These are phyloP conservation scores for Riptortus pedestris DNA, from an alignment of 1,140 invertebrate genomes.

Conservation along the genomic window DNA sequence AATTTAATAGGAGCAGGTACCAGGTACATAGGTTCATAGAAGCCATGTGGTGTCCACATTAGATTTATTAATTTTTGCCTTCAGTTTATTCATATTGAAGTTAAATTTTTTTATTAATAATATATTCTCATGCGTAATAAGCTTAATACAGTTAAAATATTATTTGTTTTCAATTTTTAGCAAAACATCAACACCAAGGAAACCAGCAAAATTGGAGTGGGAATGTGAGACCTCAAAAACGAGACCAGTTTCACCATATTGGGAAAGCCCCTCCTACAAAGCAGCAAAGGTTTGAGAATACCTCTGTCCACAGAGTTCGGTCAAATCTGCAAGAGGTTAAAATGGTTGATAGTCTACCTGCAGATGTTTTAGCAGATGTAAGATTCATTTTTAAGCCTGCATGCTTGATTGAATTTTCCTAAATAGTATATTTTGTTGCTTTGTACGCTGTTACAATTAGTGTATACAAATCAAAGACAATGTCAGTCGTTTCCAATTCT, in stretches of 20 bases:
- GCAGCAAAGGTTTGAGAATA: neutral
- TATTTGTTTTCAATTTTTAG: neutral
- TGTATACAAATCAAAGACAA: too few species aligned
- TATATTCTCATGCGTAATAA: too few species aligned
- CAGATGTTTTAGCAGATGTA: neutral
- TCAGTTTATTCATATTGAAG: too few species aligned
- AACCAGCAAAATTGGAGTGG: neutral
- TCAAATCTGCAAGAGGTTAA: neutral
- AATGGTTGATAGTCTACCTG: constrained; percentile 5
- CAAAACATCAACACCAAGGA: neutral
- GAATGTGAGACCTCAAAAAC: constrained; percentile 1
- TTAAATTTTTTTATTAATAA: too few species aligned
- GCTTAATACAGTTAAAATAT: too few species aligned
- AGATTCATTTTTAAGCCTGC: neutral
- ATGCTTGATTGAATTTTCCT: neutral
- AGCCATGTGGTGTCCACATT: too few species aligned
- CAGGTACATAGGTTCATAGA: too few species aligned
- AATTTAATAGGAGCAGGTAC: too few species aligned
- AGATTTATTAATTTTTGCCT: too few species aligned
- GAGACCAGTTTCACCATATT: neutral
- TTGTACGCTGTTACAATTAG: too few species aligned
- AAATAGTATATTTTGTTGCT: too few species aligned
- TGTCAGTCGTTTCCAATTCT: too few species aligned
- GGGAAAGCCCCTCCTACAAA: neutral
- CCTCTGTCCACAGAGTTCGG: neutral